A percentile compares a stretch with the other conserved stretches of the same genome.
phyloP scores from a whole-genome alignment of 2,113 vertebrate species.

The Antechinus flavipes region DNA sequence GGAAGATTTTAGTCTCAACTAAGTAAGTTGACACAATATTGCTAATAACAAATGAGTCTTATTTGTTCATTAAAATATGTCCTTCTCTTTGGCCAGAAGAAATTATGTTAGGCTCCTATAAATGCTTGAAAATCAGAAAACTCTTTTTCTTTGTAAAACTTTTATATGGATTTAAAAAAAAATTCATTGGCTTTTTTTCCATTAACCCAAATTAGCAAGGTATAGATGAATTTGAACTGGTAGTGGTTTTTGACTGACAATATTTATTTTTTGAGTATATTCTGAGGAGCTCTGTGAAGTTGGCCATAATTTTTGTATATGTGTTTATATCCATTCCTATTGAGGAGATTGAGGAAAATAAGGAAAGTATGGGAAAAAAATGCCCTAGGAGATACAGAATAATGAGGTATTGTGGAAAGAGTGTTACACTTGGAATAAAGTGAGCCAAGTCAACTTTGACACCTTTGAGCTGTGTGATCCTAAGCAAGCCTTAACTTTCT shows the following conservation, averaged over 20 bases:
- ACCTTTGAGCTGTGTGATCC: neutral
- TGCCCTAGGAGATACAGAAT: neutral
- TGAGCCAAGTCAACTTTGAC: neutral
- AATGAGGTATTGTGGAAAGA: neutral
- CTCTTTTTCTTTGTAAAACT: constrained; percentile 1
- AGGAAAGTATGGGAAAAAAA: neutral
- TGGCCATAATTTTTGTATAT: neutral
- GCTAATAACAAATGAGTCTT: neutral
- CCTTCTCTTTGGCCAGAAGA: neutral
- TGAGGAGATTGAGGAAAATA: neutral
- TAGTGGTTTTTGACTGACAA: neutral
- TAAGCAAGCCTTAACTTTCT: neutral
- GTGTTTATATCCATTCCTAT: neutral
- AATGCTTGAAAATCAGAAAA: neutral
- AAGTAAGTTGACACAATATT: neutral
- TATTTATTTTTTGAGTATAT: neutral
- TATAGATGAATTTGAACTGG: neutral
- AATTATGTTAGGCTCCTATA: neutral
- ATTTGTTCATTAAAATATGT: neutral
- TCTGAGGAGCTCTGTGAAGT: neutral
- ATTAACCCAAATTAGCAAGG: constrained; percentile 20
- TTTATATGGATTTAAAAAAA: neutral
- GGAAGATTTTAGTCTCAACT: neutral
- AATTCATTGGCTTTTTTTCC: constrained; percentile 8
- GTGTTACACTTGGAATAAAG: neutral